These are phyloP conservation scores for Muscicapa adusta DNA, from an alignment of 2,113 vertebrate species.

Conservation along the genomic window DNA sequence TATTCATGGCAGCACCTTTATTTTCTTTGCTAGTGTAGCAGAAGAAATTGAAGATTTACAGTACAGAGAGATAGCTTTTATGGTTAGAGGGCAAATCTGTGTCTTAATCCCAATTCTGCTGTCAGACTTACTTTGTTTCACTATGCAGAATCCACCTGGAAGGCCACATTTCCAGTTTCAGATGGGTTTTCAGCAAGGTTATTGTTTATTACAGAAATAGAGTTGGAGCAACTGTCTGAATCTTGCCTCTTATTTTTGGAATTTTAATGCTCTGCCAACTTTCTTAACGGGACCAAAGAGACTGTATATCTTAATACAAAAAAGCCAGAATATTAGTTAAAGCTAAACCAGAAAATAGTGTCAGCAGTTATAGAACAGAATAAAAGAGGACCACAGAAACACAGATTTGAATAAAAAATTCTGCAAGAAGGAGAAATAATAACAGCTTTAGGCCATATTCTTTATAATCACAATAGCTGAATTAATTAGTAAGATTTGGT, in stretches of 20 bases:
- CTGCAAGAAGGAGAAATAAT: not conserved
- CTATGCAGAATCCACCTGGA: not conserved
- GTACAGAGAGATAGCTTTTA: not conserved
- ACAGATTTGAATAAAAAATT: not conserved
- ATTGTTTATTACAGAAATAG: not conserved
- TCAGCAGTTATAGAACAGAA: not conserved
- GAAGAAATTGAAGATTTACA: not conserved
- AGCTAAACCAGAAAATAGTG: not conserved
- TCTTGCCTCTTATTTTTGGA: not conserved
- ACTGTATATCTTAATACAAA: not conserved
- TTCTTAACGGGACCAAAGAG: not conserved
- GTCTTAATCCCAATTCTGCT: not conserved
- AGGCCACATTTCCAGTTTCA: not conserved
- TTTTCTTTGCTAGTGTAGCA: not conserved
- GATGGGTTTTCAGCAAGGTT: not conserved
- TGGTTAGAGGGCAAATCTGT: not conserved
- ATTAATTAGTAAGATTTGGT: not conserved
- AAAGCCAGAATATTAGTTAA: not conserved
- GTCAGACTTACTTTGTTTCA: not conserved
- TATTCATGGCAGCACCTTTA: not conserved
- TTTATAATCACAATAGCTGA: not conserved
- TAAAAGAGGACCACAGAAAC: not conserved
- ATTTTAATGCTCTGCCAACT: constrained; percentile 7
- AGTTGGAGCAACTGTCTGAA: not conserved
- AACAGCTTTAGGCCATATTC: not conserved